These are phyloP conservation scores for Bolborhynchus lineola DNA, from an alignment of 2,113 vertebrate genomes.

Conservation along the genomic window DNA sequence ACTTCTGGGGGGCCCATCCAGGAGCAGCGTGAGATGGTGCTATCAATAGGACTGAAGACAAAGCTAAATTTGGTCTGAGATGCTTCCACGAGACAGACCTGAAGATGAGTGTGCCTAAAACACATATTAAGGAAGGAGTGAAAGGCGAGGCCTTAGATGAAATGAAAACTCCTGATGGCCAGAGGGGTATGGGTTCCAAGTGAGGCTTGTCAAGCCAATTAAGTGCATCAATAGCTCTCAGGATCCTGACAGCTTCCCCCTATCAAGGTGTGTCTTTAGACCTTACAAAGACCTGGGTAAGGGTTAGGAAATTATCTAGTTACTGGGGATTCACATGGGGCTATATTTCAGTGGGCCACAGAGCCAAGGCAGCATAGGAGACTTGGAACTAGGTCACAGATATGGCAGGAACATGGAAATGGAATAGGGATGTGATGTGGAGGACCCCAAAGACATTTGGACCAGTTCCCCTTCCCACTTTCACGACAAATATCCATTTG, in stretches of 20 bases:
- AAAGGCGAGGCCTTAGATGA: neutral
- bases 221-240: neutral
- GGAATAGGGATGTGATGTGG: neutral
- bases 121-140: fast-evolving
- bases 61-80: neutral
- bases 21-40: neutral
- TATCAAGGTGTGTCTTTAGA: neutral
- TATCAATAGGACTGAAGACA: neutral
- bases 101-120: fast-evolving
- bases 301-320: neutral
- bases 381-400: neutral
- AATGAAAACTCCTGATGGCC: neutral
- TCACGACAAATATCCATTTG: neutral
- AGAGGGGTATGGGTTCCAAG: neutral
- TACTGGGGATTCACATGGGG: neutral
- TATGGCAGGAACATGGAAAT: neutral
- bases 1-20: neutral
- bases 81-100: neutral
- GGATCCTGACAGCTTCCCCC: neutral
- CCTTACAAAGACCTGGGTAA: neutral
- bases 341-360: neutral
- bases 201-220: neutral
- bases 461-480: neutral
- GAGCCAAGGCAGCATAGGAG: neutral
- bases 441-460: neutral